phyloP scores from a whole-genome alignment of 2,888 invertebrate genomes.

The Formica aserva region DNA sequence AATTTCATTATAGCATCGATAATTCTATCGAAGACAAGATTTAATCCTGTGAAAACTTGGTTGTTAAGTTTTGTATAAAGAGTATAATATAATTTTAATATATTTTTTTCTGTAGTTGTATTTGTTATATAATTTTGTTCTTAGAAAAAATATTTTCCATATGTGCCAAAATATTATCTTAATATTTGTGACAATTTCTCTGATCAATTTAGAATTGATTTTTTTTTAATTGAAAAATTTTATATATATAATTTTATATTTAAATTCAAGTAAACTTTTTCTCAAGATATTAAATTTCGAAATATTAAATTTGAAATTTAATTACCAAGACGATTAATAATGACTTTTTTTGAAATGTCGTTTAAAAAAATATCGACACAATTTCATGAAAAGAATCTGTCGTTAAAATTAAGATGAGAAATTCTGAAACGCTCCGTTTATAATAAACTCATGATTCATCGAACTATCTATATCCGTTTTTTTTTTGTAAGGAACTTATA shows the following conservation, averaged over 20 bases:
- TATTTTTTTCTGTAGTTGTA: background rate
- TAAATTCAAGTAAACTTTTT: background rate
- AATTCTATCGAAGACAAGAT: conserved; percentile 57
- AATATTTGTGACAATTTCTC: too few species aligned
- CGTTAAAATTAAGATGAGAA: background rate
- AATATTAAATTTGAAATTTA: background rate
- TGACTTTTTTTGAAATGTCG: background rate
- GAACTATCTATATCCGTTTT: background rate
- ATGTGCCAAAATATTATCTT: background rate
- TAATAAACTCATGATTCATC: background rate
- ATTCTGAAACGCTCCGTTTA: background rate
- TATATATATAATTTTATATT: background rate
- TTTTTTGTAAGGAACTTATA: background rate
- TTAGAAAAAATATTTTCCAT: background rate
- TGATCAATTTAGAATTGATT: background rate
- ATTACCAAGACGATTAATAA: background rate
- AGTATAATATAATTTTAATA: background rate
- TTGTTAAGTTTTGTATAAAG: conserved; percentile 5
- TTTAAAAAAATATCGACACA: background rate
- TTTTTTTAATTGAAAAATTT: background rate
- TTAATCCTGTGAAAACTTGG: background rate
- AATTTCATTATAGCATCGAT: conserved; percentile 73
- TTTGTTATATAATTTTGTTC: background rate
- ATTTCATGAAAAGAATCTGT: background rate
- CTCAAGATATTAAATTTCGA: background rate